Conservation (phyloP, 1,140 invertebrate species). For the Drosophila melanica region DNA sequence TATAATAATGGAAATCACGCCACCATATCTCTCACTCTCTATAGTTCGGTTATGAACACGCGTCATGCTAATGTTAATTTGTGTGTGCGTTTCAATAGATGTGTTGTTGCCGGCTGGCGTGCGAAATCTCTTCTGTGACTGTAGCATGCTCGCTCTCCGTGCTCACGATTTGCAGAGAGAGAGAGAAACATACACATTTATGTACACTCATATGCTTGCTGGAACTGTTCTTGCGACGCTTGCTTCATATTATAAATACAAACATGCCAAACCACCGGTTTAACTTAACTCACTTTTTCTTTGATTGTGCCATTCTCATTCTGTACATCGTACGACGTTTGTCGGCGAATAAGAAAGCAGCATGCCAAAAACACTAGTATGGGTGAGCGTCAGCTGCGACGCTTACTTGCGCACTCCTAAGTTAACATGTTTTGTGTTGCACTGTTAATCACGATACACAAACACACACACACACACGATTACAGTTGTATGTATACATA, state of each 20-base stretch:
- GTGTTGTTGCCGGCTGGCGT: conserved; percentile 40
- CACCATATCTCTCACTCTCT: conserved; percentile 74
- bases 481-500: too few relatives aligned
- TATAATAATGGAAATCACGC: conserved; percentile 81
- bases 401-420: conserved; percentile 18
- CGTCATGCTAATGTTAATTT: conserved; percentile 53
- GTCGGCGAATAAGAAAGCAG: conserved; percentile 72
- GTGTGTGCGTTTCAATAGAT: conserved; percentile 13
- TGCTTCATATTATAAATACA: conserved; percentile 8
- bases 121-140: conserved; percentile 35
- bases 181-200: background rate
- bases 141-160: conserved; percentile 9
- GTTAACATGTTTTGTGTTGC: conserved; percentile 57
- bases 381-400: conserved; percentile 30
- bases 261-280: conserved; percentile 16
- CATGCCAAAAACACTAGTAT: conserved; percentile 24
- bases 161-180: too few relatives aligned
- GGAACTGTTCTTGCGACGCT: conserved; percentile 8
- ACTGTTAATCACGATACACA: conserved; percentile 34
- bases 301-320: conserved; percentile 66
- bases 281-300: conserved; percentile 48
- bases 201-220: background rate
- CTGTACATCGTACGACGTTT: conserved; percentile 74
- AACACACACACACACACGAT: background rate
- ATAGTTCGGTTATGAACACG: conserved; percentile 67